These are phyloP conservation scores for Dynastes tityus DNA, from an alignment of 2,888 invertebrate species.

Conservation along the genomic window DNA sequence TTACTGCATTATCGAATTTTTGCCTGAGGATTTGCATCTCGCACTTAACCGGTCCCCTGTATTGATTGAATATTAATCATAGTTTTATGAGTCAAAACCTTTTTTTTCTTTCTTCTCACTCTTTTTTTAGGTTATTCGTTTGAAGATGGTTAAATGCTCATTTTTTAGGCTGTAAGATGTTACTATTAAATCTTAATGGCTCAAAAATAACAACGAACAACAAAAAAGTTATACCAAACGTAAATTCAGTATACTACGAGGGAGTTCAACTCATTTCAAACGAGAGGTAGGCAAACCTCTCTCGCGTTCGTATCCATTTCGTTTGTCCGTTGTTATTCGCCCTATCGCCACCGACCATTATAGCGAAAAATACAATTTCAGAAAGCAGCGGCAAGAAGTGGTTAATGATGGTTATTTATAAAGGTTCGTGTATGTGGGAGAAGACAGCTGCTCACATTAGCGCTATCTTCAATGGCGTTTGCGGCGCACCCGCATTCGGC, in stretches of 20 bases:
- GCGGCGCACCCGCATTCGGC: constrained; percentile 60
- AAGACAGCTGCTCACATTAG: constrained; percentile 67
- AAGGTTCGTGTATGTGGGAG: constrained; percentile 67
- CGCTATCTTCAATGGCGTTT: constrained; percentile 64
- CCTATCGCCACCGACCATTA: constrained; percentile 35
- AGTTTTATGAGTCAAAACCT: no score
- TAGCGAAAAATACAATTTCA: constrained; percentile 44
- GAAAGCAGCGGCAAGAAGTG: constrained; percentile 58
- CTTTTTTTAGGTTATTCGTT: no score
- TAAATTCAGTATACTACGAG: not conserved
- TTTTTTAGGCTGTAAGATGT: no score
- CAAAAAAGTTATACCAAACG: not conserved
- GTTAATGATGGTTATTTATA: constrained; percentile 69
- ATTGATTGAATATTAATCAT: no score
- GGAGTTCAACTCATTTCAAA: not conserved
- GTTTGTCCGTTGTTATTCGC: constrained; percentile 5
- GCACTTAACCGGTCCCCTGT: no score
- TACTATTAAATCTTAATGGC: no score
- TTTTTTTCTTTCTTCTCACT: no score
- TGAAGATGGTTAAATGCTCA: no score
- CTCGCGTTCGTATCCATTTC: not conserved
- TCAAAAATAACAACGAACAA: no score
- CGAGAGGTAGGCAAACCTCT: not conserved
- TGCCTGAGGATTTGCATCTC: no score
- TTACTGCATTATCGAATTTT: no score